Evolutionary conservation across 2,888 invertebrate species (phyloP).

Genomic region (Omphaloscelis lunosa): DNA sequence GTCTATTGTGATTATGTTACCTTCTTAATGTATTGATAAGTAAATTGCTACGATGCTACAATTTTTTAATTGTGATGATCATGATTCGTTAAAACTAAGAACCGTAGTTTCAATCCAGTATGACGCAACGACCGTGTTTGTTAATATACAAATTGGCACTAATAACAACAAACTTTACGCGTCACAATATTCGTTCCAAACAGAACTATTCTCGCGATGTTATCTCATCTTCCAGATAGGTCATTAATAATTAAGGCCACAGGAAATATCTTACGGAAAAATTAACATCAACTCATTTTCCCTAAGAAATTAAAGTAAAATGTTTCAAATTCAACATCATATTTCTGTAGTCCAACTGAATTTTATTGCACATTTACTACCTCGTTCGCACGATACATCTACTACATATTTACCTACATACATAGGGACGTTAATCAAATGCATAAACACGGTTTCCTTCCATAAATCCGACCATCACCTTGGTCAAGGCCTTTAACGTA

Average conservation of each 20-base stretch:
- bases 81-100: background rate
- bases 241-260: conserved; percentile 36
- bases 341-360: background rate
- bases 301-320: conserved; percentile 6
- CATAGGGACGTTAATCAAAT: conserved; percentile 4
- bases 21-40: background rate
- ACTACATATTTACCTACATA: background rate
- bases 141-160: background rate
- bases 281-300: conserved; percentile 25
- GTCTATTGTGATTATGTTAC: background rate
- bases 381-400: background rate
- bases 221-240: conserved; percentile 4
- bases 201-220: background rate
- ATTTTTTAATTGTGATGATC: background rate
- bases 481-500: conserved; percentile 47
- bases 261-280: conserved; percentile 41
- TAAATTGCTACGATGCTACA: background rate
- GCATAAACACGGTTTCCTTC: conserved; percentile 17
- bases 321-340: background rate
- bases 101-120: background rate
- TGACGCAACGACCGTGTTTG: background rate
- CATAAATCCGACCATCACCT: conserved; percentile 46
- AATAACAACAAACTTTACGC: background rate
- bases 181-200: background rate
- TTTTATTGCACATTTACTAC: conserved; percentile 8